Evolutionary conservation across 2,888 invertebrate genomes (phyloP).

Genomic region (Chesias legatella): DNA sequence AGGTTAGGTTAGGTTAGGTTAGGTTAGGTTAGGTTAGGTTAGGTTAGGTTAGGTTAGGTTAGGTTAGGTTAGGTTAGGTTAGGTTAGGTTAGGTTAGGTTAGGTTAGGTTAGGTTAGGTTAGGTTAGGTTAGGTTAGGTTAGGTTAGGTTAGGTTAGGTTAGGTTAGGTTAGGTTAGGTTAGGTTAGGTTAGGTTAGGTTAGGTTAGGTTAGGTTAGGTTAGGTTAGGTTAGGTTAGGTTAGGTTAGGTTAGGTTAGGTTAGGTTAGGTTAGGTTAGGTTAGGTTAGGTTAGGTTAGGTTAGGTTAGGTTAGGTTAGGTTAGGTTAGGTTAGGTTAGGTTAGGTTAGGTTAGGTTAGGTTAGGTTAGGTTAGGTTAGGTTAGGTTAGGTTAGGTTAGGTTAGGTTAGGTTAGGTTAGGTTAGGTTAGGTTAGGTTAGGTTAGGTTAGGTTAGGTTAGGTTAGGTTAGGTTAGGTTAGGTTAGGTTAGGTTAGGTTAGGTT

Average conservation of each 20-base stretch:
- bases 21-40: slow-evolving; percentile 1
- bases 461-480: slow-evolving; percentile 29
- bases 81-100: slow-evolving; percentile 18
- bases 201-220: slow-evolving; percentile 27
- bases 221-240: slow-evolving; percentile 27
- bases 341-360: slow-evolving; percentile 17
- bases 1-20: background rate
- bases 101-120: slow-evolving; percentile 23
- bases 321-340: slow-evolving; percentile 14
- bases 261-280: slow-evolving; percentile 22
- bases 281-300: slow-evolving; percentile 20
- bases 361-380: slow-evolving; percentile 18
- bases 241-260: slow-evolving; percentile 23
- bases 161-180: slow-evolving; percentile 26
- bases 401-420: slow-evolving; percentile 30
- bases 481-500: slow-evolving; percentile 26
- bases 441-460: slow-evolving; percentile 28
- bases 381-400: slow-evolving; percentile 28
- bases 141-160: slow-evolving; percentile 25
- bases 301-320: slow-evolving; percentile 16
- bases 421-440: slow-evolving; percentile 31
- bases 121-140: slow-evolving; percentile 23
- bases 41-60: slow-evolving; percentile 15
- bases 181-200: slow-evolving; percentile 28
- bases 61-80: slow-evolving; percentile 18